A percentile compares a stretch with the other conserved stretches of the same genome.
These are phyloP conservation scores for Drosophila ambigua DNA, from an alignment of 1,140 invertebrate genomes.

Conservation along the genomic window DNA sequence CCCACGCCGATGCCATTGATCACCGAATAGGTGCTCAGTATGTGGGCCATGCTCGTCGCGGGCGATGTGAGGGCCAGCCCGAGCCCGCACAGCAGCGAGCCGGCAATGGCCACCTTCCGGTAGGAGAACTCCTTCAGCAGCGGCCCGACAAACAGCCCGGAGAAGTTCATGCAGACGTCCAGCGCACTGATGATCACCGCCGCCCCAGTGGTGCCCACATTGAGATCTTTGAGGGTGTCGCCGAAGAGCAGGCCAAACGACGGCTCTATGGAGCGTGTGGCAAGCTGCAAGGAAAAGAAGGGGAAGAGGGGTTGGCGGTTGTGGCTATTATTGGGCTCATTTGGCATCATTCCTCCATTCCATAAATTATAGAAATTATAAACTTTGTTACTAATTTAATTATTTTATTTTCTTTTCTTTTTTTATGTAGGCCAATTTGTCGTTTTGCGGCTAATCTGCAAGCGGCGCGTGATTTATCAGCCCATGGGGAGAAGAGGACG, in stretches of 20 bases:
- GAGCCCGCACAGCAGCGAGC: constrained; percentile 87
- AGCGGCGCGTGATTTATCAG: constrained; percentile 57
- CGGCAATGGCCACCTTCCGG: constrained; percentile 89
- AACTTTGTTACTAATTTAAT: constrained; percentile 6
- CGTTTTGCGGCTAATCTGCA: constrained; percentile 44
- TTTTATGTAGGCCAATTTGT: constrained; percentile 58
- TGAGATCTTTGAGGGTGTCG: constrained; percentile 87
- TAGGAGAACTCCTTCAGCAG: constrained; percentile 90
- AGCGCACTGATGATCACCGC: constrained; percentile 89
- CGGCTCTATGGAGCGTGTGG: constrained; percentile 89
- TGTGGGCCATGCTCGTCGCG: constrained; percentile 89
- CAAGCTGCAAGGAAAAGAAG: constrained; percentile 86
- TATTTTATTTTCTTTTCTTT: constrained; percentile 19
- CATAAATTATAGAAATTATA: constrained; percentile 22
- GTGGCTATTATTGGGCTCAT: no score
- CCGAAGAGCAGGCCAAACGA: constrained; percentile 91
- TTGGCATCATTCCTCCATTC: no score
- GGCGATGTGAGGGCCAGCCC: constrained; percentile 88
- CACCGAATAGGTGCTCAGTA: constrained; percentile 90
- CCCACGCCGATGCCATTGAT: constrained; percentile 91
- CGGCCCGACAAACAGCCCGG: constrained; percentile 89
- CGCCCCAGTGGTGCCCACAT: constrained; percentile 88
- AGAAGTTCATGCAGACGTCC: constrained; percentile 91
- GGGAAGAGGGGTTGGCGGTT: no score
- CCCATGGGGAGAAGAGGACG: constrained; percentile 6